Conservation (phyloP, 2,888 invertebrate species). For the Athalia circularis region DNA sequence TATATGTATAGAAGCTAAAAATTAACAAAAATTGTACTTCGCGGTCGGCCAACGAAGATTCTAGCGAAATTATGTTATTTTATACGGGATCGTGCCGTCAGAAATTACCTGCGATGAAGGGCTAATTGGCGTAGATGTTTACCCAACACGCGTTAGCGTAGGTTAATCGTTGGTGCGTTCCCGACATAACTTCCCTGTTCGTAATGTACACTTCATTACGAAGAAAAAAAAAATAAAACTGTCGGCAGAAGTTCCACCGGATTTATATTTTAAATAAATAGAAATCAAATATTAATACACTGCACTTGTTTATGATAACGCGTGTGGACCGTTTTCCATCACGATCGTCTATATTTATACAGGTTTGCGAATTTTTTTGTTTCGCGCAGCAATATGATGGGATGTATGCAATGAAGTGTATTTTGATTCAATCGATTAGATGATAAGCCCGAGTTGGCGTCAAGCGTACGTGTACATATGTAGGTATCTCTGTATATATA, state of each 20-base stretch:
- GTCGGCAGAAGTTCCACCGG: neutral
- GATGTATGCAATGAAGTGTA: slow-evolving; percentile 6
- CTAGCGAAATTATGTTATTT: neutral
- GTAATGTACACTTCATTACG: too few relatives aligned
- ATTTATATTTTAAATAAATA: too few relatives aligned
- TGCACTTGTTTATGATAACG: too few relatives aligned
- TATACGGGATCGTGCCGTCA: neutral
- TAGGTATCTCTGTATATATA: too few relatives aligned
- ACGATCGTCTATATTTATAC: neutral
- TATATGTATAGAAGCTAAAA: neutral
- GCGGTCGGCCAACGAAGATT: neutral
- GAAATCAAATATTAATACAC: too few relatives aligned
- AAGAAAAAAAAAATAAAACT: neutral
- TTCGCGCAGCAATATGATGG: neutral
- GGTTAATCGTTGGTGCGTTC: neutral
- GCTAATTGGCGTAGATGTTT: slow-evolving; percentile 3
- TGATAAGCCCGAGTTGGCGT: slow-evolving; percentile 41
- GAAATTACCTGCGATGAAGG: slow-evolving; percentile 20
- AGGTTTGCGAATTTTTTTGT: slow-evolving; percentile 6
- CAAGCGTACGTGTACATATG: slow-evolving; percentile 6
- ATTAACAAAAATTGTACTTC: neutral
- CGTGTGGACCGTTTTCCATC: neutral
- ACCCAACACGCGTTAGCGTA: neutral
- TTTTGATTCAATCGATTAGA: slow-evolving; percentile 29
- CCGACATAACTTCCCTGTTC: neutral